phyloP scores from a whole-genome alignment of 64 coral and sea anemone genomes.

The Pachyseris speciosa region DNA sequence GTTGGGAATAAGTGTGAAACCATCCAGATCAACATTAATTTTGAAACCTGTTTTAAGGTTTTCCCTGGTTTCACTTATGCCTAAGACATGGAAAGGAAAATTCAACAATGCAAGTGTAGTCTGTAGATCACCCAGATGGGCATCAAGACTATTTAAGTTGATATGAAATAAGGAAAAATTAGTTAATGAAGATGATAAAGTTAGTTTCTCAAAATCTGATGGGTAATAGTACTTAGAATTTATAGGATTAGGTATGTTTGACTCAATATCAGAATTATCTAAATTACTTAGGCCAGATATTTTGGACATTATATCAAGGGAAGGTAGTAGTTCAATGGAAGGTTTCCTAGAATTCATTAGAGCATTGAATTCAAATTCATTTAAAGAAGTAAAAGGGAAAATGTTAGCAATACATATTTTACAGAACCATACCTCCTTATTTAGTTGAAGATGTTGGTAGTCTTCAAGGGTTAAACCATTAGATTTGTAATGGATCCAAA shows the following conservation, averaged over 20 bases:
- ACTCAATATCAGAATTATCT: slow-evolving; percentile 24
- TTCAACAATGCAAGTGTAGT: slow-evolving; percentile 8
- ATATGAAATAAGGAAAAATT: neutral
- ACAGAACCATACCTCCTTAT: slow-evolving; percentile 16
- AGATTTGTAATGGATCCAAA: neutral
- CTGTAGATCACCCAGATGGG: slow-evolving; percentile 21
- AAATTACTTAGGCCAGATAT: slow-evolving; percentile 4
- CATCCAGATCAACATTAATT: slow-evolving; percentile 24
- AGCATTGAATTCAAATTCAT: slow-evolving; percentile 8
- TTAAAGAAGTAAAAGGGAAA: slow-evolving; percentile 5
- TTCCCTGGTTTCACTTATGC: slow-evolving; percentile 8
- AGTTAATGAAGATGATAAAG: neutral
- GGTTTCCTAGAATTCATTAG: slow-evolving; percentile 11
- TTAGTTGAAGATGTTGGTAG: slow-evolving; percentile 11
- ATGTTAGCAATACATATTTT: slow-evolving; percentile 20
- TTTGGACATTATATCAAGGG: slow-evolving; percentile 25
- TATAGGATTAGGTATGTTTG: slow-evolving; percentile 44
- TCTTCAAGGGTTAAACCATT: neutral
- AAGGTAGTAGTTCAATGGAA: slow-evolving; percentile 8
- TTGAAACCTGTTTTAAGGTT: slow-evolving; percentile 20
- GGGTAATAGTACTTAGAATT: slow-evolving; percentile 48
- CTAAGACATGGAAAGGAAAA: slow-evolving; percentile 24
- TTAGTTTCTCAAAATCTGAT: slow-evolving; percentile 28
- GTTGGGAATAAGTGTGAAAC: slow-evolving; percentile 9
- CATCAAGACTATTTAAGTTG: slow-evolving; percentile 8